Percentiles rank a stretch among this genome's conserved stretches.
Evolutionary conservation across 2,888 invertebrate genomes (phyloP).

Genomic region (Dusona sp.): DNA sequence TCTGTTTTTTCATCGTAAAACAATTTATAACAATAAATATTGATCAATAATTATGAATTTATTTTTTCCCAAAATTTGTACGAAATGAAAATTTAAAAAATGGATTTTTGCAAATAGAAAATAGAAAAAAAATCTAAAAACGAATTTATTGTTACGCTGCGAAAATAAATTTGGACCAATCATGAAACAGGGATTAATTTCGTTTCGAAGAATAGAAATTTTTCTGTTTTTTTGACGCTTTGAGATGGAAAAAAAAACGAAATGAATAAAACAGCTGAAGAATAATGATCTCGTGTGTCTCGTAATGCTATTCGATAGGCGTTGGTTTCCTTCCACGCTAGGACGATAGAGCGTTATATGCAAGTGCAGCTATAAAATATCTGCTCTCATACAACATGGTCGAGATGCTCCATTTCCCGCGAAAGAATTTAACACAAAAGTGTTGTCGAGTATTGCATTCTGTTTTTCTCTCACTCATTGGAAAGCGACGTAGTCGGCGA

Average conservation of each 20-base stretch:
- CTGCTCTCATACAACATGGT: constrained; percentile 25
- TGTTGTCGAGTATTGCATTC: constrained; percentile 13
- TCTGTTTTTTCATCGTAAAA: background rate
- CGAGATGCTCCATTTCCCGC: constrained; percentile 76
- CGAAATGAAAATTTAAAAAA: too few relatives aligned
- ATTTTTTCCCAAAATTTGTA: too few relatives aligned
- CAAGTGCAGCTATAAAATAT: constrained; percentile 41
- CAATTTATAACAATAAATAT: background rate
- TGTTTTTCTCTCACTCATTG: constrained; percentile 30
- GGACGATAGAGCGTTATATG: constrained; percentile 32
- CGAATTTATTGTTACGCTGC: too few relatives aligned
- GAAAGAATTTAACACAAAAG: constrained; percentile 38
- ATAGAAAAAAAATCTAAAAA: background rate
- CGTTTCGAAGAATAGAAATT: background rate
- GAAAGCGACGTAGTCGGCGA: background rate
- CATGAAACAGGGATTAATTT: too few relatives aligned
- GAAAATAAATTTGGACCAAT: too few relatives aligned
- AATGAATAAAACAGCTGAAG: constrained; percentile 5
- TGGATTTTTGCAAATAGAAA: background rate
- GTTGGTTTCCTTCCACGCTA: constrained; percentile 58
- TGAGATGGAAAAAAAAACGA: background rate
- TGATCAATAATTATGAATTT: too few relatives aligned
- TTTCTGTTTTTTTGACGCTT: background rate
- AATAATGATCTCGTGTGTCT: constrained; percentile 50
- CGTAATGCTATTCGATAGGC: constrained; percentile 51